Conservation (phyloP, 1,140 invertebrate species). For the Orius insidiosus region DNA sequence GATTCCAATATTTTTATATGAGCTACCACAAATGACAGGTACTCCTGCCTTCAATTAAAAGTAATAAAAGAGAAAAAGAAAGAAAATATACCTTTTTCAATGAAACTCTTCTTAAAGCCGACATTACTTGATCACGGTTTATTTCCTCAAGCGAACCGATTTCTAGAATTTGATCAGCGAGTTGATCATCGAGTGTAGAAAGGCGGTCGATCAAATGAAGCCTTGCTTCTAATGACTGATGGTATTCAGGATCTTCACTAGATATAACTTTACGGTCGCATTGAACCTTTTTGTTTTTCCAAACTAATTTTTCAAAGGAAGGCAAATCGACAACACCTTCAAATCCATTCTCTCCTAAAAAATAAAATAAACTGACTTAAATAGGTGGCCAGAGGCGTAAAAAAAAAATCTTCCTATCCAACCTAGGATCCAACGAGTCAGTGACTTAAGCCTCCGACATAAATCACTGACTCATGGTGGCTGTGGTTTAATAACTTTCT, state of each 20-base stretch:
- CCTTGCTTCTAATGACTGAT: conserved; percentile 32
- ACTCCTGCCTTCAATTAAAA: conserved; percentile 37
- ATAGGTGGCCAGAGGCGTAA: no score
- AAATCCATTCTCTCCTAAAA: conserved; percentile 23
- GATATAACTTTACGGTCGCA: no score
- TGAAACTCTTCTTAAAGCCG: conserved; percentile 48
- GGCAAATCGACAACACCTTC: conserved; percentile 63
- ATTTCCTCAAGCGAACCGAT: conserved; percentile 52
- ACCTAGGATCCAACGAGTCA: no score
- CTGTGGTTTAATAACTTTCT: no score
- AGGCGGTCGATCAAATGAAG: conserved; percentile 54
- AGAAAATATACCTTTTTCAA: conserved; percentile 21
- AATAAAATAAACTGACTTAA: no score
- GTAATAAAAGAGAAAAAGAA: conserved; percentile 1
- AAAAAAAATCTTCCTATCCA: no score
- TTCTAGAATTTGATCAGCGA: conserved; percentile 65
- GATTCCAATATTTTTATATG: conserved; percentile 87
- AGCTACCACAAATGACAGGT: conserved; percentile 79
- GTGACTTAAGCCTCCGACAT: no score
- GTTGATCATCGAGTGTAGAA: conserved; percentile 56
- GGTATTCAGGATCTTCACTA: conserved; percentile 24
- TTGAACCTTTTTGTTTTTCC: conserved; percentile 28
- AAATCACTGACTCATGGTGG: no score
- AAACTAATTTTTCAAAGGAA: conserved; percentile 46
- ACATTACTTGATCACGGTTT: conserved; percentile 34